A percentile compares a stretch with the other conserved stretches of the same genome.
phyloP scores from a whole-genome alignment of 1,140 invertebrate species.

The Lepidurus packardi region DNA sequence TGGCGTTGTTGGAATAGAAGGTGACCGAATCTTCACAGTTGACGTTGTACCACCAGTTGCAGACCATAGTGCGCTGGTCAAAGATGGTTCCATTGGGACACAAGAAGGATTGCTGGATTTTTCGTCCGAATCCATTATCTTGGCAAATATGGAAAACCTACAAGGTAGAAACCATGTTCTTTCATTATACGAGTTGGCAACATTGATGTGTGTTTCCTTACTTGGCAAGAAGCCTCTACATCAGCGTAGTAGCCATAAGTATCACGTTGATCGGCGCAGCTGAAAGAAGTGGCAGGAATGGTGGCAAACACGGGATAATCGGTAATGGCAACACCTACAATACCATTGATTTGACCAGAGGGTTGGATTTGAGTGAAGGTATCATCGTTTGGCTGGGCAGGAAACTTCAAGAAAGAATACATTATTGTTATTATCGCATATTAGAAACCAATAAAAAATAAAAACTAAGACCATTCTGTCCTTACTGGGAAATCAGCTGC shows the following conservation, averaged over 20 bases:
- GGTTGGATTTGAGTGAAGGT: background rate
- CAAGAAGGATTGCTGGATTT: constrained; percentile 43
- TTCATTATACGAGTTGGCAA: constrained; percentile 3
- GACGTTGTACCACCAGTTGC: constrained; percentile 45
- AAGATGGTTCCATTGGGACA: constrained; percentile 48
- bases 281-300: constrained; percentile 43
- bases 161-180: constrained; percentile 20
- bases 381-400: background rate
- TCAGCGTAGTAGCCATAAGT: constrained; percentile 34
- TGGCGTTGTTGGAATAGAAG: constrained; percentile 30
- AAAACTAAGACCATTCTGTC: background rate
- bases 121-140: constrained; percentile 36
- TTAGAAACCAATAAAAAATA: background rate
- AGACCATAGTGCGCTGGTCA: constrained; percentile 46
- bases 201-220: constrained; percentile 24
- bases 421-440: background rate
- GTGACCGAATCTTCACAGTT: constrained; percentile 38
- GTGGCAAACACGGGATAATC: constrained; percentile 42
- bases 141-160: constrained; percentile 47
- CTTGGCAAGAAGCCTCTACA: constrained; percentile 31
- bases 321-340: constrained; percentile 35
- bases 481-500: background rate
- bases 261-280: constrained; percentile 35
- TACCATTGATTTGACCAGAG: background rate
- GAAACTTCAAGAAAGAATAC: background rate